Evolutionary conservation across 1,140 invertebrate species (phyloP), one percentile per base, ranked within the genome.

Genomic region (Cotesia typhae): DNA sequence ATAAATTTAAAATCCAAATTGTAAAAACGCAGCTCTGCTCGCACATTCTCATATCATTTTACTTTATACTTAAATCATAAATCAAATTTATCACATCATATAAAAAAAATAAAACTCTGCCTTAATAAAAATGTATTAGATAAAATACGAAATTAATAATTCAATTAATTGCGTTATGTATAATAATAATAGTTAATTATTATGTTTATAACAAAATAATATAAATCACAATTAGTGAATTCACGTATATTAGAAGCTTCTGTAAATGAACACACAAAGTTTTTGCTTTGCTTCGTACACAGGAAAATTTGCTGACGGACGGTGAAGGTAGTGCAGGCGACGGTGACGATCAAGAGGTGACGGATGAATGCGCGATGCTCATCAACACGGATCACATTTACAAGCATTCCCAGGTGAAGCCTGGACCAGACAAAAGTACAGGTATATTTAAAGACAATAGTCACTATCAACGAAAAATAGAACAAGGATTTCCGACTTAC

Each of bases 351-450:
- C 85, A 87, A 66, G 93, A 94, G 86, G 90, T 94, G 20, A 92
- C 94, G 52, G 94, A 96, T 86, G 94, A 96, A 86, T 94, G 93
- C 82, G 94, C 93, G 71, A 92, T 94, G 81, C 88, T 96, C 28
- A 89, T 96, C 67, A 92, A 94, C 79, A 88, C 90, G 35, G 89
- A 90, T 75, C 83, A 88, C 38, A 83, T 88, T 73, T 83, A 88
- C 68, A 88, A 88, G 75, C 84, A 87, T 67, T 73, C 74, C 28
- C 80, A 83, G 64, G 76, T 76, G 67, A 86, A 85, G 74, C 76
- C 77, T 76, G 81, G 80, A 76, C 81, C 77, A 72, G 85, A 87
- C 59, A 86, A 84, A 75, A 76, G 74, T 60, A 78, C 76, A 78
- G 82, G 83, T 85, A 85, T 60, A 76, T 41, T 53, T 41, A 17